Evolutionary conservation across 2,113 vertebrate genomes (phyloP), one percentile per base, ranked within the genome.

Genomic region (Aix galericulata): DNA sequence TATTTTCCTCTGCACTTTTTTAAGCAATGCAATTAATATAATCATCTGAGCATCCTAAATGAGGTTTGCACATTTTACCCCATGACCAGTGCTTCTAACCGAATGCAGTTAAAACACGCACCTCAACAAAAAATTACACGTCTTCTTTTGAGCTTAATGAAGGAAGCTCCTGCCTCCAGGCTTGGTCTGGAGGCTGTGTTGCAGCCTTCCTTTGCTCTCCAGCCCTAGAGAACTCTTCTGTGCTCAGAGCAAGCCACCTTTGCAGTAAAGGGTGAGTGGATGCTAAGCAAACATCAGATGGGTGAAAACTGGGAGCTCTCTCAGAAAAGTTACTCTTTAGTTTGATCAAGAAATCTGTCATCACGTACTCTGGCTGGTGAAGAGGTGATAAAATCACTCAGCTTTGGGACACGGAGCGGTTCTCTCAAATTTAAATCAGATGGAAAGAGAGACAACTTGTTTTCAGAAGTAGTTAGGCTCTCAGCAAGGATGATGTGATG

Each of bases 351-450:
- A 93, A 92, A 40, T 82, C 95, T 96, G 95, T 94, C 94, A 94
- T 93, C 91, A 15, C 62, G 1, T 92, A 50, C 91, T 91, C 36
- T 88, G 93, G 84, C 94, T 97, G 93, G 91, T 73, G 89, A 94
- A 87, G 93, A 89, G 81, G 95, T 84, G 95, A 96, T 93, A 96
- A 97, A 95, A 91, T 94, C 81, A 92, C 69, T 96, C 95, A 92
- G 91, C 67, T 97, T 82, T 87, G 89, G 96, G 96, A 94, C 91
- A 91, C 0, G 23, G 44, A 89, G 53, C 0, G 17, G 74, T 53
- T 93, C 81, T 94, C 83, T 91, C 74, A 92, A 93, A 96, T 95
- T 91, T 66, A 92, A 96, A 94, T 97, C 89, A 96, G 81, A 95
- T 87, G 89, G 89, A 94, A 92, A 92, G 75, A 31, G 76, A 93